These are phyloP conservation scores for Lycophotia porphyrea DNA, from an alignment of 2,888 invertebrate species.

Conservation along the genomic window DNA sequence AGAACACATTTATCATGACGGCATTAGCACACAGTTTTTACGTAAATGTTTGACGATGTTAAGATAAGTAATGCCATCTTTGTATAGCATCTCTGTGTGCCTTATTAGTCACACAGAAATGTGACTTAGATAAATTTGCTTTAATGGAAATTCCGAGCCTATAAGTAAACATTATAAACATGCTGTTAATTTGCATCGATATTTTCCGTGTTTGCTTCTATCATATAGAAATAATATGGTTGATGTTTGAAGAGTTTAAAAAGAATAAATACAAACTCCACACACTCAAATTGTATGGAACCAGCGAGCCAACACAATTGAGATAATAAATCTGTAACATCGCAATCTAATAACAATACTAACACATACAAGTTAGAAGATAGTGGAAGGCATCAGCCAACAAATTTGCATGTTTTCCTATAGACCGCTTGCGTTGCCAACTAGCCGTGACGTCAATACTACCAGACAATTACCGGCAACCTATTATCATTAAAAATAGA, in stretches of 20 bases:
- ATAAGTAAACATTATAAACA: constrained; percentile 50
- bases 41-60: constrained; percentile 47
- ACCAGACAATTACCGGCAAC: constrained; percentile 65
- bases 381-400: constrained; percentile 62
- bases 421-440: constrained; percentile 63
- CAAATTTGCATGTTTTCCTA: constrained; percentile 67
- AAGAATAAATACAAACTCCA: constrained; percentile 23
- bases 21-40: constrained; percentile 33
- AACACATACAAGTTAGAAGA: constrained; percentile 57
- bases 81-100: constrained; percentile 46
- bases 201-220: constrained; percentile 30
- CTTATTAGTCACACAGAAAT: constrained; percentile 56
- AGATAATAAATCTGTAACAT: constrained; percentile 57
- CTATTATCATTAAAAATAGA: constrained; percentile 71
- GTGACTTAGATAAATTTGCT: constrained; percentile 57
- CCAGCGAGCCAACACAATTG: constrained; percentile 30
- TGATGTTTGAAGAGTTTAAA: constrained; percentile 12
- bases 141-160: constrained; percentile 53
- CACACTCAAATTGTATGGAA: constrained; percentile 27
- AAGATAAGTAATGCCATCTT: constrained; percentile 51
- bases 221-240: not conserved
- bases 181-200: constrained; percentile 37
- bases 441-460: constrained; percentile 66
- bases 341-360: constrained; percentile 58
- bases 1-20: constrained; percentile 17